A percentile compares a stretch with the other conserved stretches of the same genome.
Evolutionary conservation across 2,113 vertebrate species (phyloP).

Genomic region (Phaethon lepturus): DNA sequence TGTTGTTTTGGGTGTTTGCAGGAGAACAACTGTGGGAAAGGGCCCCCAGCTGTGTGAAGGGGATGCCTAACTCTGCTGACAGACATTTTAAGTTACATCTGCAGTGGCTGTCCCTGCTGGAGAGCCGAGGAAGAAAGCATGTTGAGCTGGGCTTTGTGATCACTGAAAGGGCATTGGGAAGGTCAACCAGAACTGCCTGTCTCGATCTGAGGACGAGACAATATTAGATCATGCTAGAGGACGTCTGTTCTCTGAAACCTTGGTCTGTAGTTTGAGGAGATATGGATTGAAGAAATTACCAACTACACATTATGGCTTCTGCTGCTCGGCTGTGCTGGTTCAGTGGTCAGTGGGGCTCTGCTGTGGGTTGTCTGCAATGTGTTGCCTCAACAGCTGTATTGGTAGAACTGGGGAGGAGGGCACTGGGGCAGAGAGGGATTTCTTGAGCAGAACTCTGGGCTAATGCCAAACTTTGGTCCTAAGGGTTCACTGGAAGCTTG

Average conservation of each 20-base stretch:
- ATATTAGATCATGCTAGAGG: background rate
- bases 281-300: background rate
- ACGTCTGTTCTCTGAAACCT: background rate
- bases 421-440: background rate
- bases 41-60: too few species aligned
- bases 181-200: background rate
- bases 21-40: background rate
- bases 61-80: background rate
- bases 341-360: background rate
- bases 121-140: background rate
- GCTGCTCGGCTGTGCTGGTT: background rate
- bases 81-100: background rate
- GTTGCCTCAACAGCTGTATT: background rate
- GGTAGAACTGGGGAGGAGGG: background rate
- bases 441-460: background rate
- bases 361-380: rapidly evolving
- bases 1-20: background rate
- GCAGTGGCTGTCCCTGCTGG: background rate
- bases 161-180: background rate
- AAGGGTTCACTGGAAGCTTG: background rate
- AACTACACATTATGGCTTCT: rapidly evolving
- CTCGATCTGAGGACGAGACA: background rate
- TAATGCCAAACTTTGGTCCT: background rate
- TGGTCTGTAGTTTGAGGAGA: background rate
- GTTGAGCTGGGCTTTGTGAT: background rate